A percentile compares a stretch with the other conserved stretches of the same genome.
Evolutionary conservation across 35 echinoderm and acorn worm genomes (phyloP).

Genomic region (Heliocidaris tuberculata): DNA sequence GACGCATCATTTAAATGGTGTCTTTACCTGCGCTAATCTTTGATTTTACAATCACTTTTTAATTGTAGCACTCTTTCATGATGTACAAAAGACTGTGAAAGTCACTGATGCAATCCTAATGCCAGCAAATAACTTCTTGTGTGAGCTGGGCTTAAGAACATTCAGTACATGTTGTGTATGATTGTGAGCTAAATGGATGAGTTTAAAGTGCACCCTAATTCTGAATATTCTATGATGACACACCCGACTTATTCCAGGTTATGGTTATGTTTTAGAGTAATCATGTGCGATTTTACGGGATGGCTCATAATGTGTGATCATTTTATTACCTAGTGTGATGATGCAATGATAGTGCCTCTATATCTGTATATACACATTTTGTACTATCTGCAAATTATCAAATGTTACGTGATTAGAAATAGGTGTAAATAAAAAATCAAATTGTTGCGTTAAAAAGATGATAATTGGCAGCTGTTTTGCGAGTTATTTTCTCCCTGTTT

Average conservation of each 20-base stretch:
- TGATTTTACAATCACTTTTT: too few species aligned
- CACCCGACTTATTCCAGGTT: background rate
- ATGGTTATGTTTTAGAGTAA: background rate
- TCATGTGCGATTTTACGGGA: background rate
- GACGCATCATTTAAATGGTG: too few species aligned
- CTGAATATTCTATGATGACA: background rate
- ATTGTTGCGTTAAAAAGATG: background rate
- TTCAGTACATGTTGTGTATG: background rate
- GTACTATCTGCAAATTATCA: background rate
- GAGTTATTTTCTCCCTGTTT: too few species aligned
- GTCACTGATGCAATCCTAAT: too few species aligned
- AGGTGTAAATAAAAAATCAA: constrained; percentile 1
- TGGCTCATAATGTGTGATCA: background rate
- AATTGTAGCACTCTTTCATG: too few species aligned
- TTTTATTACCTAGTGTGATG: background rate
- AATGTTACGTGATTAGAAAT: background rate
- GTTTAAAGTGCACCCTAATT: background rate
- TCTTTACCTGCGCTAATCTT: too few species aligned
- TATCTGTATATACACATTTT: background rate
- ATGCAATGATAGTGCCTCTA: background rate
- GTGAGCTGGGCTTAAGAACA: background rate
- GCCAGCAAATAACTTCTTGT: too few species aligned
- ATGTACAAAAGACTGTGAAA: too few species aligned
- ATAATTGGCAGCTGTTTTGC: too few species aligned
- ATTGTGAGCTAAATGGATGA: background rate